Evolutionary conservation across 2,888 invertebrate species (phyloP).

Genomic region (Drosophila birchii): DNA sequence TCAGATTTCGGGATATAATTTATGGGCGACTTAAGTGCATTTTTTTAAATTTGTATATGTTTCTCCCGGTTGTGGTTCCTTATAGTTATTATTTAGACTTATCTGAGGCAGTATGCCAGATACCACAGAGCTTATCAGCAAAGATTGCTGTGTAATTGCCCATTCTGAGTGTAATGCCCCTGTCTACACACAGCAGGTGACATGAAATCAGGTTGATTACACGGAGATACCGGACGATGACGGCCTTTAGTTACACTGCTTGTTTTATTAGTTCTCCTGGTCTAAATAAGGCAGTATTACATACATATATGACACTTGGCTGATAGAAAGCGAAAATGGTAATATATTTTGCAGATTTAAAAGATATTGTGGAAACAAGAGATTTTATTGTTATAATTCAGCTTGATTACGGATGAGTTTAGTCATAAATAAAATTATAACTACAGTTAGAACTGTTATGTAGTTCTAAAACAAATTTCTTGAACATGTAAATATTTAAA

Average conservation of each 20-base stretch:
- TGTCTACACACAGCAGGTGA: slow-evolving; percentile 25
- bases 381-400: neutral
- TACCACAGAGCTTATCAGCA: slow-evolving; percentile 17
- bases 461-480: neutral
- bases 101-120: neutral
- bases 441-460: too few relatives aligned
- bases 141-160: slow-evolving; percentile 25
- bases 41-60: slow-evolving; percentile 9
- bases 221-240: slow-evolving; percentile 19
- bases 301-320: neutral
- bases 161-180: slow-evolving; percentile 12
- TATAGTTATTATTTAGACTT: slow-evolving; percentile 5
- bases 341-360: neutral
- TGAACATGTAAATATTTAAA: too few relatives aligned
- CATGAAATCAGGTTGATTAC: slow-evolving; percentile 37
- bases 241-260: neutral
- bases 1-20: slow-evolving; percentile 16
- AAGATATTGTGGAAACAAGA: neutral
- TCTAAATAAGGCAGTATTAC: slow-evolving; percentile 4
- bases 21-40: slow-evolving; percentile 1
- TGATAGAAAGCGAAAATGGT: slow-evolving; percentile 5
- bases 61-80: slow-evolving; percentile 14
- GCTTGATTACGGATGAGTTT: neutral
- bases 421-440: neutral
- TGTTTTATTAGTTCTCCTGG: slow-evolving; percentile 1